Base-by-base conservation (phyloP, 2,113 vertebrate species). In the Empidonax traillii region DNA sequence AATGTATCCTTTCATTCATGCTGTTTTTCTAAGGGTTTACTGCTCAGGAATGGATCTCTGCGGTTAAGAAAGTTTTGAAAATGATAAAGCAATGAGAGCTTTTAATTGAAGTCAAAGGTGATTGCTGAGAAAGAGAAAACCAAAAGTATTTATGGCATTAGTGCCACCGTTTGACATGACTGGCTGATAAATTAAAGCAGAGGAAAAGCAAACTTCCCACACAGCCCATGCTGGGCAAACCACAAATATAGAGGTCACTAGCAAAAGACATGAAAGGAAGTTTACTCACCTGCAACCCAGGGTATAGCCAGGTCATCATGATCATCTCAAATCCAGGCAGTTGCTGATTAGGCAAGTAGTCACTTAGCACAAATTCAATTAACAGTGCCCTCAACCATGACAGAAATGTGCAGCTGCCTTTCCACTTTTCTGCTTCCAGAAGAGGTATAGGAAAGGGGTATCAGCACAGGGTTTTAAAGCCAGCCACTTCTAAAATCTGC, bases 161-260 rank as follows among this genome's bases (percentile, higher is more conserved):
- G 10, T 51, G 68, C n/a, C n/a, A 66, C 52, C 41, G 33, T 41
- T 65, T 88, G 82, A 81, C 73, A 89, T 2, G 6, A 90, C 14
- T 6, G 30, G 72, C 61, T 89, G 65, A 87, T 66, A 53, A 93
- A 88, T 41, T 52, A 68, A 85, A 90, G 63, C 27, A 87, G 76
- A 86, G 66, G 56, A 77, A 90, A 94, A 93, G 37, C 56, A 87
- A 92, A 59, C 83, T 71, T 94, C 52, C 74, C 74, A 68, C 80
- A 28, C 76, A 85, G 46, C 33, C 78, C n/a, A 3, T 47, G 78
- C 27, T 79, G 71, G 49, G 87, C 53, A 93, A 96, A 88, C n/a
- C 37, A 80, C 72, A 90, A 47, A 74, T 53, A 47, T 0, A 85
- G 52, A 94, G 37, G 44, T 89, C 79, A 81, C 1, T 23, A 75